These are phyloP conservation scores for Daubentonia madagascariensis DNA, from an alignment of 2,113 vertebrate species.

Conservation along the genomic window DNA sequence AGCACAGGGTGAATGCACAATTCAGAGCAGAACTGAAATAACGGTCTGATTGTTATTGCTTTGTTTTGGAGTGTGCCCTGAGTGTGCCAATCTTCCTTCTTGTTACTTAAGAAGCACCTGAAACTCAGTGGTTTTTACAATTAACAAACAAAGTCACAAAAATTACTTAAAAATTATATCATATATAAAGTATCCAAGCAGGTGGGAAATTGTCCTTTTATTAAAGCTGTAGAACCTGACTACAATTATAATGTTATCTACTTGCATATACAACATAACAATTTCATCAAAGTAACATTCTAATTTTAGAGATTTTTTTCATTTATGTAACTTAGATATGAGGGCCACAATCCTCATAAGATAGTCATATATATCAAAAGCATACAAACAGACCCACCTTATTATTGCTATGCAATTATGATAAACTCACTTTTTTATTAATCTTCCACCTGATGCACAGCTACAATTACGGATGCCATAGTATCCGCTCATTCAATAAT, in stretches of 20 bases:
- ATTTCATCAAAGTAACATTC: background rate
- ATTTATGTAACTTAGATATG: background rate
- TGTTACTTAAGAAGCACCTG: background rate
- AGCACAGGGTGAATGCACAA: too few species aligned
- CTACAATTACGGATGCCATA: constrained; percentile 42
- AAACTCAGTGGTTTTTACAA: background rate
- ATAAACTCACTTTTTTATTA: constrained; percentile 59
- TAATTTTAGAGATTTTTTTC: background rate
- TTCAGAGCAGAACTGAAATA: background rate
- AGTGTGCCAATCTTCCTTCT: background rate
- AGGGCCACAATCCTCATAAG: background rate
- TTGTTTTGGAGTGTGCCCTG: background rate
- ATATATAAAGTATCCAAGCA: background rate
- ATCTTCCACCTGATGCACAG: constrained; percentile 33
- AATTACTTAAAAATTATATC: background rate
- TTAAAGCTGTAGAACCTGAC: background rate
- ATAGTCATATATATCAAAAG: background rate
- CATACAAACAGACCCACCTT: constrained; percentile 35
- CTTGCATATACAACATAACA: background rate
- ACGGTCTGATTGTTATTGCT: background rate
- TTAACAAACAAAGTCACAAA: background rate
- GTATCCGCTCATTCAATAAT: constrained; percentile 50
- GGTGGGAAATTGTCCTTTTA: background rate
- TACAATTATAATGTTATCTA: background rate
- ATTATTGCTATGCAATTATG: background rate